These are phyloP conservation scores for Latrodectus hesperus DNA, from an alignment of 2,888 invertebrate species.

Conservation along the genomic window DNA sequence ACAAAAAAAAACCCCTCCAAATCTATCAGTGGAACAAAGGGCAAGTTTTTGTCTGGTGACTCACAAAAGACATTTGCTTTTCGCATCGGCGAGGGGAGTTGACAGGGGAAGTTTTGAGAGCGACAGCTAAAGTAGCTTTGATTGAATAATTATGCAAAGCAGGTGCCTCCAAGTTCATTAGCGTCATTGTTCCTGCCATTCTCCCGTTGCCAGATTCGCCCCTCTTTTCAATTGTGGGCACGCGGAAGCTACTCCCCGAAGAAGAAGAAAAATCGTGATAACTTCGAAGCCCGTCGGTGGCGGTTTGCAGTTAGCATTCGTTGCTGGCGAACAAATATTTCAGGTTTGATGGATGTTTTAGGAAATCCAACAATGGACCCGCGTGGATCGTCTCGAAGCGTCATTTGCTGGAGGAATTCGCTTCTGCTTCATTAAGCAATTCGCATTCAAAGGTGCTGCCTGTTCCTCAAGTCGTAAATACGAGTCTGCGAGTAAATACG, in stretches of 20 bases:
- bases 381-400: too few relatives aligned
- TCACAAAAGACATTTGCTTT: conserved; percentile 59
- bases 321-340: conserved; percentile 35
- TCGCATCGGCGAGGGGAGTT: conserved; percentile 5
- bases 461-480: too few relatives aligned
- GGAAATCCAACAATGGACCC: conserved; percentile 17
- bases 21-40: conserved; percentile 60
- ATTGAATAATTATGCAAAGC: conserved; percentile 69
- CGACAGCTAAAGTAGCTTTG: conserved; percentile 55
- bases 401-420: neutral
- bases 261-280: conserved; percentile 39
- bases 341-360: conserved; percentile 25
- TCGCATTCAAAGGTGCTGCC: neutral
- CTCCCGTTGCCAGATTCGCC: conserved; percentile 40
- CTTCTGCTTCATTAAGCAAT: neutral
- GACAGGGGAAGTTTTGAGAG: conserved; percentile 7
- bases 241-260: conserved; percentile 16
- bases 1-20: conserved; percentile 39
- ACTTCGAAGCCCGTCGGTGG: neutral
- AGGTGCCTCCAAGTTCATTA: conserved; percentile 64
- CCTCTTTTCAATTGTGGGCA: conserved; percentile 33
- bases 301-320: conserved; percentile 3
- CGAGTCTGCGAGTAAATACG: too few relatives aligned
- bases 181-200: conserved; percentile 31
- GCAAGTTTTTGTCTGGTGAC: conserved; percentile 38